Conservation (phyloP, 2,113 vertebrate species). For the Equus przewalskii region DNA sequence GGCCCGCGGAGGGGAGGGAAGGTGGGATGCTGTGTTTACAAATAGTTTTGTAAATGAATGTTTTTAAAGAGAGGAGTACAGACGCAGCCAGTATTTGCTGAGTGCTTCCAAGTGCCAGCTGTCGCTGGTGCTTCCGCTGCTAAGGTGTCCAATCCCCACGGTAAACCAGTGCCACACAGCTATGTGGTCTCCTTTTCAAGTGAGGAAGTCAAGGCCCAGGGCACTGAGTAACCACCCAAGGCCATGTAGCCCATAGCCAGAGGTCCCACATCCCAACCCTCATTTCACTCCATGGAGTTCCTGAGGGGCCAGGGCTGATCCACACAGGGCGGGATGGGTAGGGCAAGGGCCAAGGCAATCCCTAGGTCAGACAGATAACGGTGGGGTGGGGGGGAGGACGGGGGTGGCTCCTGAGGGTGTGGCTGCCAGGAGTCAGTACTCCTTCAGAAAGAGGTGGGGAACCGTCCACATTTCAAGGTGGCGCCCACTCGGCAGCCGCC, state of each 20-base stretch:
- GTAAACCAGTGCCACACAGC: too few relatives aligned
- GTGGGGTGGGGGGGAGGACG: too few relatives aligned
- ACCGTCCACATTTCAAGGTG: too few relatives aligned
- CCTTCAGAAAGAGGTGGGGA: background rate
- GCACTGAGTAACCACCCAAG: background rate
- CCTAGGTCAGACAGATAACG: background rate
- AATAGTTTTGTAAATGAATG: background rate
- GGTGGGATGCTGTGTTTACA: background rate
- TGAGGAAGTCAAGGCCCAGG: background rate
- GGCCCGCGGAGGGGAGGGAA: fast-evolving
- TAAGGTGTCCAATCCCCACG: background rate
- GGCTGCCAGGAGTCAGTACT: background rate
- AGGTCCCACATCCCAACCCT: background rate
- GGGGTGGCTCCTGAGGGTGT: too few relatives aligned
- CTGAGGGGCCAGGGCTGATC: background rate
- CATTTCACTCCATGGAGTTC: background rate
- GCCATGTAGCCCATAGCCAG: too few relatives aligned
- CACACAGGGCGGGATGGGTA: background rate
- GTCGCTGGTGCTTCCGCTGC: too few relatives aligned
- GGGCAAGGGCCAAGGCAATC: background rate
- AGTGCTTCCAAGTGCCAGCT: background rate
- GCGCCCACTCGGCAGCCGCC: background rate
- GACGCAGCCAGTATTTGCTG: background rate
- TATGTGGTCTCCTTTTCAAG: background rate
- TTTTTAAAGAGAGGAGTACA: background rate